Conservation (phyloP, 2,888 invertebrate species). For the Rhyacophila evoluta region DNA sequence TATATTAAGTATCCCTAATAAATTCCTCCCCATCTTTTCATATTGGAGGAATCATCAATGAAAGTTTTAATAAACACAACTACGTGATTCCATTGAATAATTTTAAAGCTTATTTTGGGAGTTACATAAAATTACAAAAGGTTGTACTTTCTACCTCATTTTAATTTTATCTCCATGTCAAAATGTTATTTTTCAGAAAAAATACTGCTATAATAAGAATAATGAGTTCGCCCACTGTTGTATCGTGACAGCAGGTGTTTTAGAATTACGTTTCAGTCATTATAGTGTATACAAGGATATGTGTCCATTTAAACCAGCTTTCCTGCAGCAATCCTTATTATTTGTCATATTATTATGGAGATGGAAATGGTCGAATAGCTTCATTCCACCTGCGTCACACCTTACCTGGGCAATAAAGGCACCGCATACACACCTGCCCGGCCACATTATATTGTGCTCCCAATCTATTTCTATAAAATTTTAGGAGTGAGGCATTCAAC, state of each 20-base stretch:
- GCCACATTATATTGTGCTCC: background rate
- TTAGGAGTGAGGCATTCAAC: background rate
- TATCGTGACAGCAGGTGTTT: background rate
- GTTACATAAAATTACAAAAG: no score
- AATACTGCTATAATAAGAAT: no score
- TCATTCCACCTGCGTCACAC: background rate
- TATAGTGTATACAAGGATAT: background rate
- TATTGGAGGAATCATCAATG: no score
- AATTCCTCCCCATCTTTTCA: no score
- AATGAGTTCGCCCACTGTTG: no score
- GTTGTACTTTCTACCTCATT: no score
- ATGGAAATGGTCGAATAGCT: constrained; percentile 2
- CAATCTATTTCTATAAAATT: background rate
- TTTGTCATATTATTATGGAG: constrained; percentile 5
- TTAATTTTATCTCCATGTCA: no score
- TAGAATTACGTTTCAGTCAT: background rate
- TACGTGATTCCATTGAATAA: no score
- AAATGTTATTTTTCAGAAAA: no score
- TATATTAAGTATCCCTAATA: no score
- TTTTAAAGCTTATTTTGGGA: no score
- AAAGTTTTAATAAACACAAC: no score
- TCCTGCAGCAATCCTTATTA: background rate
- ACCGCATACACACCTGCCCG: background rate
- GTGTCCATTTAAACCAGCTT: background rate
- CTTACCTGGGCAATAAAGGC: background rate